Evolutionary conservation across 2,888 invertebrate species (phyloP), one percentile per base, ranked within the genome.

Genomic region (Chrysotoxum bicinctum): DNA sequence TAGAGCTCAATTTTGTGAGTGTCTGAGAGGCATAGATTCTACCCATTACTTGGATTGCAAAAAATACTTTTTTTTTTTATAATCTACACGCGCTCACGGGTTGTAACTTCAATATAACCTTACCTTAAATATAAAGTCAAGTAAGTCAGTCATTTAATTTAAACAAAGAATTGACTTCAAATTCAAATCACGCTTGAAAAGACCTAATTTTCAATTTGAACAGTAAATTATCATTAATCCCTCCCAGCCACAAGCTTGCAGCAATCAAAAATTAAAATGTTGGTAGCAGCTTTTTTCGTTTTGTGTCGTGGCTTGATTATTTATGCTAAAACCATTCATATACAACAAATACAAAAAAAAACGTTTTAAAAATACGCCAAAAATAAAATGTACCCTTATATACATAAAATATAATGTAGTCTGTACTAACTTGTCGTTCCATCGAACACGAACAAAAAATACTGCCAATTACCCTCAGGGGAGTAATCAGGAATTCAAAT

Each of bases 401-500:
- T 30, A 14, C 2, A 2, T n/a, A 23, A 21, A 12, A 12, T 35
- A 10, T 1, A 2, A 10, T 10, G 12, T 35, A 48, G n/a, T n/a
- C n/a, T 3, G 23, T 54, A 9, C 1, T 0, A 0, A 10, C 30
- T 30, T 8, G 12, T 32, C 30, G 3, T 58, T 21, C 5, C 14
- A 21, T 58, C 14, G 21, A n/a, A 21, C 5, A 35, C 12, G 45
- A 23, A 40, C 30, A 30, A 37, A 45, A 72, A 48, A 45, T 21
- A 23, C 48, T 37, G 19, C 37, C 19, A 50, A 40, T 60, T 23
- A 62, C 21, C 64, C 77, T 66, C 43, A n/a, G 64, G 72, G 26
- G 81, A 60, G 56, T 72, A 56, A 81, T 81, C 77, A 77, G 37
- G 66, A 77, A 81, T 81, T 81, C 81, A 81, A 81, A 77, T 72